These are phyloP conservation scores for Araneus ventricosus DNA, from an alignment of 1,140 invertebrate genomes.

Conservation along the genomic window DNA sequence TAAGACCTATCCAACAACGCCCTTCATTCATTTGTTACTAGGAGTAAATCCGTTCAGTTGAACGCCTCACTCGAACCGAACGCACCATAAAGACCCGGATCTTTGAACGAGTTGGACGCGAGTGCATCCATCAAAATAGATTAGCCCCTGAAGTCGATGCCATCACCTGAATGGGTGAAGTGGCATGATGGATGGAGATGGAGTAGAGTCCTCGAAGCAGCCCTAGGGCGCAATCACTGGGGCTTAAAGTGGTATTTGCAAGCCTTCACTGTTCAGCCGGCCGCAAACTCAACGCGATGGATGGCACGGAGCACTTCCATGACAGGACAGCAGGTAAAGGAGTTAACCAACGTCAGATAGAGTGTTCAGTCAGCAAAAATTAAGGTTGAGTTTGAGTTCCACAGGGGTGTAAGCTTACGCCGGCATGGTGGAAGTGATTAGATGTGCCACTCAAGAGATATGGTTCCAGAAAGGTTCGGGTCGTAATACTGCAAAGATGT, in stretches of 20 bases:
- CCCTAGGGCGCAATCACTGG: background rate
- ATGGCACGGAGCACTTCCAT: background rate
- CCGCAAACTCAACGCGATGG: background rate
- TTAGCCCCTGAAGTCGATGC: background rate
- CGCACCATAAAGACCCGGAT: background rate
- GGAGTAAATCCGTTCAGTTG: background rate
- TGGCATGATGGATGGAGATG: constrained; percentile 1
- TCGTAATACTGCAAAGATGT: too few species aligned
- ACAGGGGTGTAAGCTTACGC: too few species aligned
- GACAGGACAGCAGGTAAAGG: background rate
- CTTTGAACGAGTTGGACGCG: background rate
- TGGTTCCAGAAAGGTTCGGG: too few species aligned
- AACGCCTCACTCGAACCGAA: background rate
- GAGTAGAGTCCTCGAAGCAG: background rate
- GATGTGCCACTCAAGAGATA: too few species aligned
- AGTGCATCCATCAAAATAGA: background rate
- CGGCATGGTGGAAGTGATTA: too few species aligned
- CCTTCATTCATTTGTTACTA: background rate
- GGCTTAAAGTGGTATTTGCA: constrained; percentile 8
- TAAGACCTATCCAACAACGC: background rate
- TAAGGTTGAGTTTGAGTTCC: too few species aligned
- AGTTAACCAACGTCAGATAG: background rate
- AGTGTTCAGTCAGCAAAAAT: too few species aligned
- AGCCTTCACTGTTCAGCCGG: background rate
- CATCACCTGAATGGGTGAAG: background rate